Evolutionary conservation across 2,888 invertebrate genomes (phyloP).

Genomic region (Macaria liturata): DNA sequence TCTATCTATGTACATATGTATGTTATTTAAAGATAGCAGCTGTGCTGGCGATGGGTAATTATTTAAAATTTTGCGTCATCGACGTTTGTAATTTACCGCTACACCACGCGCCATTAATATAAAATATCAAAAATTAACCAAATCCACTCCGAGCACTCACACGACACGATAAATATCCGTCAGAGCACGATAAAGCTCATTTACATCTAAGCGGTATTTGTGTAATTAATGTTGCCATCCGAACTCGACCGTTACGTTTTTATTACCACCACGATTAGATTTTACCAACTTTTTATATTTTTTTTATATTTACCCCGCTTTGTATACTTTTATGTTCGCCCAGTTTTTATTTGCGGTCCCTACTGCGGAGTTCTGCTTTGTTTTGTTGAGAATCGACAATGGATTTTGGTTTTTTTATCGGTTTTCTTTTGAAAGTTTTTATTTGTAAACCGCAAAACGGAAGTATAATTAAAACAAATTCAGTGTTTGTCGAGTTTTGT

Average conservation of each 20-base stretch:
- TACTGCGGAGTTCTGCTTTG: constrained; percentile 22
- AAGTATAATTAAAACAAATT: not conserved
- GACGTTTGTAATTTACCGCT: too few relatives aligned
- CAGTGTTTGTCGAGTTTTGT: not conserved
- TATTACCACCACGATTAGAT: constrained; percentile 48
- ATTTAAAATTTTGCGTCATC: not conserved
- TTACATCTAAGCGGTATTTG: constrained; percentile 53
- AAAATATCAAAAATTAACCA: not conserved
- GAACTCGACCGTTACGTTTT: constrained; percentile 40
- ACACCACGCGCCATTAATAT: too few relatives aligned
- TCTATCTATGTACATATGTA: too few relatives aligned
- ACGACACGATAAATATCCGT: constrained; percentile 41
- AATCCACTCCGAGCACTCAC: constrained; percentile 12
- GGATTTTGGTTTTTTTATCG: constrained; percentile 18
- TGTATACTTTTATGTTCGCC: constrained; percentile 18
- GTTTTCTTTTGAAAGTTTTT: constrained; percentile 19
- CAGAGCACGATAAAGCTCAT: constrained; percentile 48
- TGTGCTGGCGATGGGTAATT: too few relatives aligned
- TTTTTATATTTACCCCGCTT: constrained; percentile 23
- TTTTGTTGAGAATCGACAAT: constrained; percentile 29
- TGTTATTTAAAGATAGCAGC: too few relatives aligned
- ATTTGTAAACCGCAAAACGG: constrained; percentile 10
- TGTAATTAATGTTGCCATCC: constrained; percentile 51
- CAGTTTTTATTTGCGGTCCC: constrained; percentile 24
- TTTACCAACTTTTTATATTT: constrained; percentile 30